phyloP scores from a whole-genome alignment of 2,888 invertebrate species.

The Drosophila ustulata region DNA sequence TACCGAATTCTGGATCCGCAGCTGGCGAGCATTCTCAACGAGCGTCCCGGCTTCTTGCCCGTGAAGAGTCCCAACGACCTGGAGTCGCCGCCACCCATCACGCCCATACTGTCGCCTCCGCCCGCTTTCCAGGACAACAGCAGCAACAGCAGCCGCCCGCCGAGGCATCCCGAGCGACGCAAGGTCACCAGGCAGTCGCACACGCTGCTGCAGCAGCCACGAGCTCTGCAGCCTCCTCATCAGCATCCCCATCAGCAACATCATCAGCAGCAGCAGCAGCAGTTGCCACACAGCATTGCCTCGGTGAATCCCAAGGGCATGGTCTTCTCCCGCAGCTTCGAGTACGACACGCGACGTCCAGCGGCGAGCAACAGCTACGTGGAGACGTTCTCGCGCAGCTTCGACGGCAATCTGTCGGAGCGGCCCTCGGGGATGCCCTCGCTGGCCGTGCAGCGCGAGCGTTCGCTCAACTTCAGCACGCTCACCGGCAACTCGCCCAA shows the following conservation, averaged over 20 bases:
- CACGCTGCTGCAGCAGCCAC: constrained; percentile 43
- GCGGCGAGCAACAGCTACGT: constrained; percentile 81
- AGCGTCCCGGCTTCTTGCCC: constrained; percentile 84
- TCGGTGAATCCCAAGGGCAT: constrained; percentile 76
- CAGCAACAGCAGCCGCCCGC: constrained; percentile 73
- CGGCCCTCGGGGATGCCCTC: constrained; percentile 61
- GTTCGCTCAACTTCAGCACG: constrained; percentile 84
- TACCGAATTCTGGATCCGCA: constrained; percentile 84
- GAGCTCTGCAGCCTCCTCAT: constrained; percentile 52
- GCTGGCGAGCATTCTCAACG: constrained; percentile 83
- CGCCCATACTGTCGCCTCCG: constrained; percentile 90
- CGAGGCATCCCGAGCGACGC: constrained; percentile 71
- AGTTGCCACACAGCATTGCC: not conserved
- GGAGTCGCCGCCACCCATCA: constrained; percentile 88
- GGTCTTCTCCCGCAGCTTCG: constrained; percentile 85
- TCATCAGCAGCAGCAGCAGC: constrained; percentile 52
- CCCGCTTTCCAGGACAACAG: constrained; percentile 89
- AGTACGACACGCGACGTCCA: constrained; percentile 83
- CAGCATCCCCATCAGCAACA: constrained; percentile 55
- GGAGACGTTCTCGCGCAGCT: constrained; percentile 85
- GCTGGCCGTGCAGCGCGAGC: constrained; percentile 76
- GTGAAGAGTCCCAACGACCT: constrained; percentile 82
- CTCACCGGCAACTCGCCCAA: constrained; percentile 85
- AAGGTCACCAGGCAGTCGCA: constrained; percentile 60
- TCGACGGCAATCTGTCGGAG: constrained; percentile 84